Conservation (phyloP, 2,113 vertebrate genomes). For the Ursus arctos region DNA sequence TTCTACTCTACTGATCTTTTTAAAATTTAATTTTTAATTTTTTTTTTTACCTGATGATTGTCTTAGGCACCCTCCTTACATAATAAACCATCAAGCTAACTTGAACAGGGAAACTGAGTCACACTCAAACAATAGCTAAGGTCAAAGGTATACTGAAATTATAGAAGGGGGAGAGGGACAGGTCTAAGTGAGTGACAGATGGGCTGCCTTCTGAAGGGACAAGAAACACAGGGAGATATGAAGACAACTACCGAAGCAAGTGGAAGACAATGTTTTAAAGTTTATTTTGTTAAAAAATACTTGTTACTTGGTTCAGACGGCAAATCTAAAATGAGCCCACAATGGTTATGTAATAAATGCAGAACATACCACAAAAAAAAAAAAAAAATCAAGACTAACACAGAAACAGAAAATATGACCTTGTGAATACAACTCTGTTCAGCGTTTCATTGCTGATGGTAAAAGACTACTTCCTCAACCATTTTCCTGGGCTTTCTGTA, state of each 20-base stretch:
- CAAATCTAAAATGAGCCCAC: conserved; percentile 78
- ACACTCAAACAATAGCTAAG: conserved; percentile 46
- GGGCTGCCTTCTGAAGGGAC: conserved; percentile 41
- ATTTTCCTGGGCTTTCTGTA: conserved; percentile 32
- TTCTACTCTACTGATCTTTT: conserved; percentile 87
- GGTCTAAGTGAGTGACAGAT: background rate
- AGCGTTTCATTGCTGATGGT: background rate
- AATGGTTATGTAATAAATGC: conserved; percentile 80
- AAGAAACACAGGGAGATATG: conserved; percentile 34
- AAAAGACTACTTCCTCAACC: background rate
- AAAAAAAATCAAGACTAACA: conserved; percentile 41
- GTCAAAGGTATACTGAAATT: background rate
- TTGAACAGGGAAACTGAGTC: conserved; percentile 90
- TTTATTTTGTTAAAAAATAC: conserved; percentile 83
- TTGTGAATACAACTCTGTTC: conserved; percentile 54
- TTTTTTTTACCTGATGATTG: conserved; percentile 94
- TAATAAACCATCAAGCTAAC: conserved; percentile 92
- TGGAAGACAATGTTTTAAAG: conserved; percentile 76
- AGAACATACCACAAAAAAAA: conserved; percentile 64
- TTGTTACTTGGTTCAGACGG: conserved; percentile 63
- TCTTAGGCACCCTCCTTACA: conserved; percentile 93
- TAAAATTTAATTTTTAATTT: conserved; percentile 50
- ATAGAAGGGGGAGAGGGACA: background rate
- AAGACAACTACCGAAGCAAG: conserved; percentile 74
- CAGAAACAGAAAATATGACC: conserved; percentile 44